phyloP scores from a whole-genome alignment of 2,888 invertebrate genomes.

The Crematogaster levior region DNA sequence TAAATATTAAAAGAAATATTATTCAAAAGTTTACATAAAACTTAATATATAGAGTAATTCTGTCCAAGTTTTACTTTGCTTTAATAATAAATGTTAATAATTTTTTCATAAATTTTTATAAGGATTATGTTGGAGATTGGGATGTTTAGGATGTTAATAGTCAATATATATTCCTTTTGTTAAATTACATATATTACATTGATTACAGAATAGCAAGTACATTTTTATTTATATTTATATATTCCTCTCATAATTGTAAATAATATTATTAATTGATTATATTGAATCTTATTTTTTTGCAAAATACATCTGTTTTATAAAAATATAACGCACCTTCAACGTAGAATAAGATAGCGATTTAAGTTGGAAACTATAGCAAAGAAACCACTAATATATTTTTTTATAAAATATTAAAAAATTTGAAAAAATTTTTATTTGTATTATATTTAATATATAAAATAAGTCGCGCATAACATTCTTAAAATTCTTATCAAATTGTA shows the following conservation, averaged over 20 bases:
- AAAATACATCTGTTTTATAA: background rate
- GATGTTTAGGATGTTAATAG: background rate
- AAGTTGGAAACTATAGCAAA: background rate
- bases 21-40: slow-evolving; percentile 3
- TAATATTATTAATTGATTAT: background rate
- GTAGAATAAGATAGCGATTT: background rate
- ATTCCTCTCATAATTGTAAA: background rate
- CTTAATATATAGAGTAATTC: background rate
- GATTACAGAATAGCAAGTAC: slow-evolving; percentile 8
- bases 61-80: background rate
- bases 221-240: slow-evolving; percentile 40
- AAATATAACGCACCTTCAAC: background rate
- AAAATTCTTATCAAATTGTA: background rate
- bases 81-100: background rate
- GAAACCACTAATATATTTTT: background rate
- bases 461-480: background rate
- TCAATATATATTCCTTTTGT: background rate
- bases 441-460: slow-evolving; percentile 11
- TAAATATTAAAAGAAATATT: no score
- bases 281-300: background rate
- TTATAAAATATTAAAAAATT: background rate
- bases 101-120: background rate
- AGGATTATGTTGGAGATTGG: background rate
- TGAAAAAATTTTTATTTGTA: background rate
- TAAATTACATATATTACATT: slow-evolving; percentile 16